Evolutionary conservation across 2,888 invertebrate genomes (phyloP), one percentile per base, ranked within the genome.

Genomic region (Eugnorisma glareosa): DNA sequence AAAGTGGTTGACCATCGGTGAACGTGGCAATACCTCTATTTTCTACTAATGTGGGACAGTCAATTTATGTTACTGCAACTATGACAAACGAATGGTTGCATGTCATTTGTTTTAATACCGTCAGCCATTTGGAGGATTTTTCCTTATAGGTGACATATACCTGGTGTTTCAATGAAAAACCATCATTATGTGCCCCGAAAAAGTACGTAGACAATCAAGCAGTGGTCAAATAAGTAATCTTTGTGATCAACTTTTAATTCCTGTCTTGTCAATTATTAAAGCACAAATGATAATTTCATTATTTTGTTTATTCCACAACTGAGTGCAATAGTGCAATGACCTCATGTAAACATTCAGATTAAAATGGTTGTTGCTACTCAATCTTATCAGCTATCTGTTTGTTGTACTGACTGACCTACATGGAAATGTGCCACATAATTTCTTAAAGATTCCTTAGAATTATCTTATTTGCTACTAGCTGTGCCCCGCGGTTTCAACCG

Each of bases 301-400:
- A 69, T 28, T 72, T 63, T 67, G 68, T 79, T 80, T 72, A 66
- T 51, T 35, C 48, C 6, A 48, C n/a, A 4, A 48, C 8, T 15
- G 43, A n/a, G 57, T n/a, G 13, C 61, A 45, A 35, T 54, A n/a
- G 64, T n/a, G 11, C 64, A 54, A 37, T 59, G 51, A 71, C 54
- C 43, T 54, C 15, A 61, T 21, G 64, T 73, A 61, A 51, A 84
- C 21, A 66, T 73, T 35, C 40, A 18, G 54, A 66, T 61, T 1
- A 15, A 67, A 66, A 59, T 45, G 59, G 48, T 68, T 64, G 37
- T 31, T 43, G 11, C 78, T 57, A 8, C 37, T 15, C 70, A 81
- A 85, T 85, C 67, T 85, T 73, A 73, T 77, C 86, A 28, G 21
- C 10, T 57, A 31, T 37, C 57, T 40, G 15, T 45, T 51, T 11